These are phyloP conservation scores for Gymnoscopelus microlampas DNA, from an alignment of 2,797 vertebrate species.

Conservation along the genomic window DNA sequence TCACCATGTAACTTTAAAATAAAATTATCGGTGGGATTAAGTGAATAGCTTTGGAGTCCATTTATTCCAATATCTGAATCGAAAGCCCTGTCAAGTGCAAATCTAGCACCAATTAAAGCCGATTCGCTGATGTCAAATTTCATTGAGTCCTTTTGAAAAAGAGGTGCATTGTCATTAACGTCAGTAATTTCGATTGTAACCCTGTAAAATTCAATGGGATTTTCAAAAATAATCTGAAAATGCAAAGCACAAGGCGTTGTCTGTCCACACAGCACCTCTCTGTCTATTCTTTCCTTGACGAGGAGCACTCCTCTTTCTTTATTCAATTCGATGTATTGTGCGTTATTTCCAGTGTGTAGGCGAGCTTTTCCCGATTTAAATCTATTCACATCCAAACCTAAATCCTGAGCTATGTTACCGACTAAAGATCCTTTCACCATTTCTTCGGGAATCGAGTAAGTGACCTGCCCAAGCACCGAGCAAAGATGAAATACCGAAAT, in stretches of 20 bases:
- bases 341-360: conserved; percentile 64
- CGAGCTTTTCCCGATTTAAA: conserved; percentile 78
- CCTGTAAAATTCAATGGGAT: conserved; percentile 82
- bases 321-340: conserved; percentile 82
- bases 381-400: conserved; percentile 80
- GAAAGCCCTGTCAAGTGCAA: conserved; percentile 27
- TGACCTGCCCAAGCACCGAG: conserved; percentile 76
- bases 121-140: conserved; percentile 72
- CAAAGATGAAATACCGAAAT: conserved; percentile 66
- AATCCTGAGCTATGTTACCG: conserved; percentile 85
- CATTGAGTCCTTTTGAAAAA: conserved; percentile 56
- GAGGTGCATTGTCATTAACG: conserved; percentile 75
- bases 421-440: conserved; percentile 82
- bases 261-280: conserved; percentile 83
- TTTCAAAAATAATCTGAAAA: conserved; percentile 86
- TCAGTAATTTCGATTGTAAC: conserved; percentile 74
- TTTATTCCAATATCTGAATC: conserved; percentile 52
- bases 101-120: conserved; percentile 37
- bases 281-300: conserved; percentile 82
- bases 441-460: conserved; percentile 90
- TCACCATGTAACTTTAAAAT: conserved; percentile 2
- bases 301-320: conserved; percentile 80
- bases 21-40: conserved; percentile 22
- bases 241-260: conserved; percentile 82
- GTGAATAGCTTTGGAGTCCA: conserved; percentile 37